phyloP scores from a whole-genome alignment of 2,888 invertebrate species.

The Apantesis nais region DNA sequence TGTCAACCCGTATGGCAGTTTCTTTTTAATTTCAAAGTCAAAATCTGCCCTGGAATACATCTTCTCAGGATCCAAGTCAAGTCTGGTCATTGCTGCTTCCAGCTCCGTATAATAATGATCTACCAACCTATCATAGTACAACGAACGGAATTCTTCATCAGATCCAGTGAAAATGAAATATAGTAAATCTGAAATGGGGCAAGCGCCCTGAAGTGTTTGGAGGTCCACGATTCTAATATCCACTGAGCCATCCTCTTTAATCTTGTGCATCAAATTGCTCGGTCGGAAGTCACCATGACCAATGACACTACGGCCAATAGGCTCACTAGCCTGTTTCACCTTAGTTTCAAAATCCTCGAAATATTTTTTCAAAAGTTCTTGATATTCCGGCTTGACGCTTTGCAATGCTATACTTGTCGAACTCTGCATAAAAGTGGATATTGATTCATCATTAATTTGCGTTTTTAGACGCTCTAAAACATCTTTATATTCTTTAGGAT shows the following conservation, averaged over 20 bases:
- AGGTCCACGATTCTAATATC: constrained; percentile 59
- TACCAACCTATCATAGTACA: constrained; percentile 46
- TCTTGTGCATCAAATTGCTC: constrained; percentile 51
- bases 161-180: constrained; percentile 65
- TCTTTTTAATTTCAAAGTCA: constrained; percentile 52
- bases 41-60: constrained; percentile 60
- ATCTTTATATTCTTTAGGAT: constrained; percentile 49
- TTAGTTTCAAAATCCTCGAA: not conserved
- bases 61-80: constrained; percentile 51
- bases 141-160: constrained; percentile 59
- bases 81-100: constrained; percentile 43
- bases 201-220: constrained; percentile 61
- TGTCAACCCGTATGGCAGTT: constrained; percentile 56
- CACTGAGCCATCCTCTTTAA: constrained; percentile 39
- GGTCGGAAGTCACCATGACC: constrained; percentile 50
- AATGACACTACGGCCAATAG: constrained; percentile 30
- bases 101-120: constrained; percentile 56
- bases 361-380: constrained; percentile 3
- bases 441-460: not conserved
- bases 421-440: not conserved
- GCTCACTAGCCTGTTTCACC: not conserved
- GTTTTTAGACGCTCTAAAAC: constrained; percentile 26
- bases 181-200: constrained; percentile 58
- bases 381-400: not conserved
- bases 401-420: not conserved